These are phyloP conservation scores for Gymnosoma rotundatum DNA, from an alignment of 2,888 invertebrate genomes.

Conservation along the genomic window DNA sequence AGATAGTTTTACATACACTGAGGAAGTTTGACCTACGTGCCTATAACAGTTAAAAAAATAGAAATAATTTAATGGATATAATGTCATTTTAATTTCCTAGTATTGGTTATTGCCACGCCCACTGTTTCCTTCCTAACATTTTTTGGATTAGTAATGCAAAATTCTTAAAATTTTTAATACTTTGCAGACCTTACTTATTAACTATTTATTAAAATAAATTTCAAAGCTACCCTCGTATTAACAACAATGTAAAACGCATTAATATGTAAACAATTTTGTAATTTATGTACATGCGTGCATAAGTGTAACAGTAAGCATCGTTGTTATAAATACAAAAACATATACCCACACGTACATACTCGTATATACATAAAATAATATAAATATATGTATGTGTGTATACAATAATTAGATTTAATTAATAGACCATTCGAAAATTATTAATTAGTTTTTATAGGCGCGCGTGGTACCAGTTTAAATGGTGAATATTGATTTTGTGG, in stretches of 20 bases:
- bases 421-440: slow-evolving; percentile 83
- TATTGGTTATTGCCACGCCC: too few relatives aligned
- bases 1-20: too few relatives aligned
- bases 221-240: slow-evolving; percentile 5
- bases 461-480: slow-evolving; percentile 81
- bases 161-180: too few relatives aligned
- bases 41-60: too few relatives aligned
- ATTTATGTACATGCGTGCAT: background rate
- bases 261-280: background rate
- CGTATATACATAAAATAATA: too few relatives aligned
- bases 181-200: too few relatives aligned
- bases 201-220: background rate
- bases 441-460: slow-evolving; percentile 83
- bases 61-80: too few relatives aligned
- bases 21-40: too few relatives aligned
- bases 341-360: too few relatives aligned
- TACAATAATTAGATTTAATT: slow-evolving; percentile 82
- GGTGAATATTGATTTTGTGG: slow-evolving; percentile 83
- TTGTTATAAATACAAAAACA: background rate
- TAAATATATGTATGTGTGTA: slow-evolving; percentile 18
- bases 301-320: background rate
- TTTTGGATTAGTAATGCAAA: too few relatives aligned
- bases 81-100: too few relatives aligned
- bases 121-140: too few relatives aligned
- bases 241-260: background rate